phyloP scores from a whole-genome alignment of 2,888 invertebrate species.

The Sminthurinus aureus region DNA sequence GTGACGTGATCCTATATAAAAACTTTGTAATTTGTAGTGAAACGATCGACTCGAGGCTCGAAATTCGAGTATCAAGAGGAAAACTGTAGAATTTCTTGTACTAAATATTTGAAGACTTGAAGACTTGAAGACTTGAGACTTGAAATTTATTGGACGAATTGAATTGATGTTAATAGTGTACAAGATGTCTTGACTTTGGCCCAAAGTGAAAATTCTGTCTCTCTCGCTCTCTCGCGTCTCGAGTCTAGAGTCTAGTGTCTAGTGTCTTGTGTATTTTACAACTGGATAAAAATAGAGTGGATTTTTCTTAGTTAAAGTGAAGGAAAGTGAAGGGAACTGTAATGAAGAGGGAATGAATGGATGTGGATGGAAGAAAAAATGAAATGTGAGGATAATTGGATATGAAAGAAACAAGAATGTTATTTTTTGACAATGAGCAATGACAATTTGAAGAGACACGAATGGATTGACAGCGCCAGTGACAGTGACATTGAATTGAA shows the following conservation, averaged over 20 bases:
- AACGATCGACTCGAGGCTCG: too few species aligned
- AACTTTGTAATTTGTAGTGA: too few species aligned
- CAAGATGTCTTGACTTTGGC: too few species aligned
- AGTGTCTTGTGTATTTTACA: too few species aligned
- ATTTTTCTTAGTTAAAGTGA: not conserved
- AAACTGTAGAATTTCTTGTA: not conserved
- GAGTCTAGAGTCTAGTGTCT: too few species aligned
- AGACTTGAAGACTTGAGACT: too few species aligned
- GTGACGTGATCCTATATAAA: too few species aligned
- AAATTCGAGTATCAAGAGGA: not conserved
- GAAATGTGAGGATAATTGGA: not conserved
- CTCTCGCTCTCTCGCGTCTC: too few species aligned
- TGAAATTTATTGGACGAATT: too few species aligned
- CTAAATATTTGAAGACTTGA: not conserved
- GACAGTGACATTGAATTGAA: not conserved
- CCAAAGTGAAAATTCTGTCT: too few species aligned
- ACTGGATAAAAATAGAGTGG: too few species aligned
- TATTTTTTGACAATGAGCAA: not conserved
- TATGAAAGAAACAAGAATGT: not conserved
- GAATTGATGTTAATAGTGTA: too few species aligned
- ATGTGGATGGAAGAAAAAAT: not conserved
- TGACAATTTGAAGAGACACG: not conserved
- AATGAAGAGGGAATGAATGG: not conserved
- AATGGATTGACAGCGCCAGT: not conserved
- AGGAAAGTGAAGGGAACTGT: not conserved